Percentiles rank a stretch among this genome's conserved stretches.
phyloP scores from a whole-genome alignment of 2,797 vertebrate genomes.

The Tragopan temminckii region DNA sequence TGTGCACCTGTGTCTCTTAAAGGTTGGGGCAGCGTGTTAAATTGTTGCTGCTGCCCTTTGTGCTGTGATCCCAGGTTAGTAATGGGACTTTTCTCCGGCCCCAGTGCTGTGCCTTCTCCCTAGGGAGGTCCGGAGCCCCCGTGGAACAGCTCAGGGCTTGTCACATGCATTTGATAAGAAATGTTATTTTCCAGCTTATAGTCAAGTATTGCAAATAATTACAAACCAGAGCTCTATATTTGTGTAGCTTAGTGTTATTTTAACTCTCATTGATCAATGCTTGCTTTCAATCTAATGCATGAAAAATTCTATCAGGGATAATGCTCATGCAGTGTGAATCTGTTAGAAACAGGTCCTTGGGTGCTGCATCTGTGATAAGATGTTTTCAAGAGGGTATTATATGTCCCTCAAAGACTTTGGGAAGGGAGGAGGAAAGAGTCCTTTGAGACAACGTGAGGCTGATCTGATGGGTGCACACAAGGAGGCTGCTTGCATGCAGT shows the following conservation, averaged over 20 bases:
- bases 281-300: neutral
- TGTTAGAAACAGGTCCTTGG: constrained; percentile 37
- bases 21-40: neutral
- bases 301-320: constrained; percentile 7
- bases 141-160: neutral
- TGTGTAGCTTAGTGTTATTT: neutral
- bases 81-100: neutral
- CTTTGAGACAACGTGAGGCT: neutral
- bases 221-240: neutral
- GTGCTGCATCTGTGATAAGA: neutral
- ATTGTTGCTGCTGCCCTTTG: neutral
- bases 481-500: neutral
- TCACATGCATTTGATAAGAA: neutral
- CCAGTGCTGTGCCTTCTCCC: neutral
- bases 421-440: neutral
- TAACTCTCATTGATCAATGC: neutral
- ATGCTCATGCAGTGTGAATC: neutral
- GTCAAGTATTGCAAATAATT: constrained; percentile 41
- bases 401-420: neutral
- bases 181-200: constrained; percentile 19
- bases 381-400: neutral
- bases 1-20: neutral
- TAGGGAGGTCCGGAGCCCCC: neutral
- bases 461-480: neutral
- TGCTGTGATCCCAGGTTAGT: neutral